Conservation (phyloP, 2,113 vertebrate genomes). For the Corydoras sp. region DNA sequence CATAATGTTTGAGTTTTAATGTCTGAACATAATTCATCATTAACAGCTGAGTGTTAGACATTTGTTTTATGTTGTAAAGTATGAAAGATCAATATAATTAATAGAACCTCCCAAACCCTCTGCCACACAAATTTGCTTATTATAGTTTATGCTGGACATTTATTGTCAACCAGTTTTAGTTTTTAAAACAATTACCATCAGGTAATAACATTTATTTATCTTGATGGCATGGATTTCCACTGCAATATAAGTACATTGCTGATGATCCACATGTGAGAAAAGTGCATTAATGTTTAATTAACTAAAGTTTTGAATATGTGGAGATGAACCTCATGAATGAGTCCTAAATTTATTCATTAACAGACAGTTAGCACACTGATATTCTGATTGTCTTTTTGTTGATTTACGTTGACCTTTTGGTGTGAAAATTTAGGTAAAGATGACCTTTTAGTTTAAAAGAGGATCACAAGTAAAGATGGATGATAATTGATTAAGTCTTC, state of each 20-base stretch:
- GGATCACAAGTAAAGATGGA: conserved; percentile 48
- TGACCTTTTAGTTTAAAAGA: conserved; percentile 16
- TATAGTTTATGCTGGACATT: no score
- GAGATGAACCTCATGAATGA: no score
- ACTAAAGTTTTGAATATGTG: no score
- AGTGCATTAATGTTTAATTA: no score
- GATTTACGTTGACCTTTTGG: neutral
- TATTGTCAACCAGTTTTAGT: neutral
- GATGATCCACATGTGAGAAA: no score
- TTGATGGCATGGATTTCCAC: neutral
- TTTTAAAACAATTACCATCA: neutral
- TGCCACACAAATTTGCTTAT: no score
- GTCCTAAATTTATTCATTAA: neutral
- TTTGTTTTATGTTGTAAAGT: conserved; percentile 44
- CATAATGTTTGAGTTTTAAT: no score
- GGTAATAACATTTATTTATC: neutral
- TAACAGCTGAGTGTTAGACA: neutral
- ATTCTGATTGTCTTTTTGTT: neutral
- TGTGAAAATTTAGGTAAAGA: conserved; percentile 9
- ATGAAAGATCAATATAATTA: no score
- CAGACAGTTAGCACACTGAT: neutral
- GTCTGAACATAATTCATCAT: no score
- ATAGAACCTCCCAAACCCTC: no score
- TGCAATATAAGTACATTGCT: neutral
- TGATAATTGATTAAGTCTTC: conserved; percentile 67